A percentile compares a stretch with the other conserved stretches of the same genome.
Conservation (phyloP, 2,113 vertebrate species). For the Microcebus griseorufus region DNA sequence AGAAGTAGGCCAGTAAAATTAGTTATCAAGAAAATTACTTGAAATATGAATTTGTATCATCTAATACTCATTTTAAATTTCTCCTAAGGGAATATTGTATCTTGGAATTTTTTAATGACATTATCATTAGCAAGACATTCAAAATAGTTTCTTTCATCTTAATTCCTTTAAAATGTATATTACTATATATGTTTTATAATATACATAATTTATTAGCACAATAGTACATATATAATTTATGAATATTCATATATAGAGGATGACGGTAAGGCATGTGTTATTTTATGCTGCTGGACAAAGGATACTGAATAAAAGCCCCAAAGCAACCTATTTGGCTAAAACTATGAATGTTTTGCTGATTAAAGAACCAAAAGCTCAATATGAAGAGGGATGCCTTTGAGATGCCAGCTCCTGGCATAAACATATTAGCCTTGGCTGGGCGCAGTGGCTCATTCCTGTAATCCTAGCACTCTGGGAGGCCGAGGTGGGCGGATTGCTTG, state of each 20-base stretch:
- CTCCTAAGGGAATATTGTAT: not conserved
- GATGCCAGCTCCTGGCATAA: not conserved
- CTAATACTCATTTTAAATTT: constrained; percentile 2
- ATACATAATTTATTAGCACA: not conserved
- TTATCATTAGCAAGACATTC: constrained; percentile 19
- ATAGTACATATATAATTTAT: not conserved
- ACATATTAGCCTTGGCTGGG: not conserved
- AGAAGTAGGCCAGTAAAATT: not conserved
- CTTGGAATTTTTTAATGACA: not conserved
- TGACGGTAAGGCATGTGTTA: not conserved
- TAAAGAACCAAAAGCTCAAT: not conserved
- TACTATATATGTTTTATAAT: not conserved
- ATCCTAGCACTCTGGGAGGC: too few relatives aligned
- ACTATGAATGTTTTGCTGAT: not conserved
- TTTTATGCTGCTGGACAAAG: not conserved
- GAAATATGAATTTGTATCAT: not conserved
- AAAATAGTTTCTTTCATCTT: not conserved
- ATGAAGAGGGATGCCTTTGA: not conserved
- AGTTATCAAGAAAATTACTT: not conserved
- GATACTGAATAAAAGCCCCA: not conserved
- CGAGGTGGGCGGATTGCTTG: too few relatives aligned
- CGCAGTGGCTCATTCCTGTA: too few relatives aligned
- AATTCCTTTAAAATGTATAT: not conserved
- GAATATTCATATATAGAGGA: not conserved
- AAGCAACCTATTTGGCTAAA: not conserved